A percentile compares a stretch with the other conserved stretches of the same genome.
Conservation (phyloP, 2,888 invertebrate species). For the Rhagium mordax region DNA sequence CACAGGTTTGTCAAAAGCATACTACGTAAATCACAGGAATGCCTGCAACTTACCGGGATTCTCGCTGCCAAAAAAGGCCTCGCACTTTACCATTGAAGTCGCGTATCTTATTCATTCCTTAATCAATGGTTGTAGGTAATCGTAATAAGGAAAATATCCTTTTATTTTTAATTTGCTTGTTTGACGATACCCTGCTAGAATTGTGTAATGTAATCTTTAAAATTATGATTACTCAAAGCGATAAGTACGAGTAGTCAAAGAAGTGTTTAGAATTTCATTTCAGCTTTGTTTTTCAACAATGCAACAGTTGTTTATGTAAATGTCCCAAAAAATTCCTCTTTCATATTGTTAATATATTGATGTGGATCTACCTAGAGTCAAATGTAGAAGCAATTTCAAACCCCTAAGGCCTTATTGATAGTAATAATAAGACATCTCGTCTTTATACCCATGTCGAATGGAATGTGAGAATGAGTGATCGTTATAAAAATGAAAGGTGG, state of each 20-base stretch:
- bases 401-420: constrained; percentile 55
- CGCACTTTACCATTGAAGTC: no score
- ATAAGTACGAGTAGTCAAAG: not conserved
- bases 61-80: no score
- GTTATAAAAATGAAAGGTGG: constrained; percentile 14
- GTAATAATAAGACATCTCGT: constrained; percentile 48
- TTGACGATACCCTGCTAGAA: not conserved
- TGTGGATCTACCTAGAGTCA: constrained; percentile 30
- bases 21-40: no score
- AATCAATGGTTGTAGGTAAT: no score
- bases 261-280: not conserved
- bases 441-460: constrained; percentile 26
- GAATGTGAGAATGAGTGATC: constrained; percentile 18
- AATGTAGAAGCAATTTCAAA: constrained; percentile 55
- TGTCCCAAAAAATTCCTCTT: not conserved
- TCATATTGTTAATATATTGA: not conserved
- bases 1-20: no score
- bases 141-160: not conserved
- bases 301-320: not conserved
- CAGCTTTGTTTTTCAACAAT: not conserved
- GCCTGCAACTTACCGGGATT: no score
- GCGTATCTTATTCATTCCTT: no score
- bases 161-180: not conserved
- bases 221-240: not conserved
- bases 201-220: not conserved